phyloP scores from a whole-genome alignment of 1,140 invertebrate species.

The Gyrodactylus salaris region DNA sequence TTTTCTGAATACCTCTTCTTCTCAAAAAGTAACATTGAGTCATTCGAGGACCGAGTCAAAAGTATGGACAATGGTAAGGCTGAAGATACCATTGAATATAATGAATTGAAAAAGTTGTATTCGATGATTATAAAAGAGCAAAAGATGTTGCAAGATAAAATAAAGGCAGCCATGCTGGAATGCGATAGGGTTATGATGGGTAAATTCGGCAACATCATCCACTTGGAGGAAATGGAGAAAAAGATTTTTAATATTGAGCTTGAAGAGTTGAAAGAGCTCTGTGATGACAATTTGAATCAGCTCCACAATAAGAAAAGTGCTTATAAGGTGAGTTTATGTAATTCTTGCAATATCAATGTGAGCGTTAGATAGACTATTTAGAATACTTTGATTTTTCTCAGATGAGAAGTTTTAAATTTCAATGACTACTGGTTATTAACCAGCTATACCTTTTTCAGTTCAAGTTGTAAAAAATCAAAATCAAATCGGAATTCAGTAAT shows the following conservation, averaged over 20 bases:
- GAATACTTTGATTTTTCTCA: no score
- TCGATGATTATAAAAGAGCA: neutral
- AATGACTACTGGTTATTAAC: no score
- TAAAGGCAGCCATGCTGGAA: neutral
- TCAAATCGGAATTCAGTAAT: no score
- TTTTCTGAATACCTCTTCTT: neutral
- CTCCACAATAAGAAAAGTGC: neutral
- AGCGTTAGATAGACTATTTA: no score
- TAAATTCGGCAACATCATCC: neutral
- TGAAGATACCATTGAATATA: neutral
- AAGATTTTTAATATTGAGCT: neutral
- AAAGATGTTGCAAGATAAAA: neutral
- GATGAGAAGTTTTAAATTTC: no score
- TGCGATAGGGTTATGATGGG: neutral
- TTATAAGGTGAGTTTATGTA: no score
- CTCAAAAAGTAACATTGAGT: neutral
- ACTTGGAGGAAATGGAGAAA: neutral
- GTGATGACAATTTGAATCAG: neutral
- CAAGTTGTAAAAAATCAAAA: no score
- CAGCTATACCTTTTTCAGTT: no score
- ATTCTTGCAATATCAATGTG: no score
- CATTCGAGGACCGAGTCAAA: neutral
- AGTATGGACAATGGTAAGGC: neutral
- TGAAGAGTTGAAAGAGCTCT: neutral
- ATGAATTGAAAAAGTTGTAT: neutral